phyloP scores from a whole-genome alignment of 2,888 invertebrate species.

The Pyrgus malvae region DNA sequence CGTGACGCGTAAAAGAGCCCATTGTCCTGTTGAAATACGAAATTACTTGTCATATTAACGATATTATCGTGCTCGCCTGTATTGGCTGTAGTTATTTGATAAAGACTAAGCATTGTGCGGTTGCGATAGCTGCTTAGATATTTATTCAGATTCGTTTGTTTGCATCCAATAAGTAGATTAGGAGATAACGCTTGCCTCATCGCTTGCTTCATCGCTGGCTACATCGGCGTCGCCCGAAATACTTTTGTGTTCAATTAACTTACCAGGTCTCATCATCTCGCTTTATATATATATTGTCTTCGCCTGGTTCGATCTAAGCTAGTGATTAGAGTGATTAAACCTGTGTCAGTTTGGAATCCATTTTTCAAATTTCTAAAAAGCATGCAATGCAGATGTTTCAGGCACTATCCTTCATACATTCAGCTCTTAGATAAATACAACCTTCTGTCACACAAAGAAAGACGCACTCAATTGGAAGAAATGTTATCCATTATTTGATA shows the following conservation, averaged over 20 bases:
- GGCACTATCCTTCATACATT: too few relatives aligned
- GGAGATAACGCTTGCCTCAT: constrained; percentile 27
- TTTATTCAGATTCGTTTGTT: constrained; percentile 43
- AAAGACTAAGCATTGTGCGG: constrained; percentile 37
- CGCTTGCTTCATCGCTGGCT: constrained; percentile 7
- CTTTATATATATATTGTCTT: background rate
- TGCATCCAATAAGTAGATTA: constrained; percentile 42
- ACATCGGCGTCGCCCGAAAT: too few relatives aligned
- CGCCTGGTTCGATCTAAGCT: too few relatives aligned
- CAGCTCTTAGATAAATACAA: too few relatives aligned
- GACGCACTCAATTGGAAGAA: too few relatives aligned
- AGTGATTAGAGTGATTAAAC: too few relatives aligned
- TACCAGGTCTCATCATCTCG: background rate
- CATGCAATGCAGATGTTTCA: too few relatives aligned
- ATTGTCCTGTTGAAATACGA: constrained; percentile 40
- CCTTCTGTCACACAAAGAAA: too few relatives aligned
- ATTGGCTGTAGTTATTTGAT: constrained; percentile 34
- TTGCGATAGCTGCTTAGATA: constrained; percentile 30
- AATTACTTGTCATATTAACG: constrained; percentile 41
- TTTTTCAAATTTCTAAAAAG: too few relatives aligned
- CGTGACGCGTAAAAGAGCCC: constrained; percentile 37
- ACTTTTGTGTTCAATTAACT: background rate
- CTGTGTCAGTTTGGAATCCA: too few relatives aligned
- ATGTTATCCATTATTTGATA: too few relatives aligned
- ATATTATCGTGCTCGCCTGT: constrained; percentile 36